Evolutionary conservation across 2,888 invertebrate species (phyloP), one percentile per base, ranked within the genome.

Genomic region (Sturmia bella): DNA sequence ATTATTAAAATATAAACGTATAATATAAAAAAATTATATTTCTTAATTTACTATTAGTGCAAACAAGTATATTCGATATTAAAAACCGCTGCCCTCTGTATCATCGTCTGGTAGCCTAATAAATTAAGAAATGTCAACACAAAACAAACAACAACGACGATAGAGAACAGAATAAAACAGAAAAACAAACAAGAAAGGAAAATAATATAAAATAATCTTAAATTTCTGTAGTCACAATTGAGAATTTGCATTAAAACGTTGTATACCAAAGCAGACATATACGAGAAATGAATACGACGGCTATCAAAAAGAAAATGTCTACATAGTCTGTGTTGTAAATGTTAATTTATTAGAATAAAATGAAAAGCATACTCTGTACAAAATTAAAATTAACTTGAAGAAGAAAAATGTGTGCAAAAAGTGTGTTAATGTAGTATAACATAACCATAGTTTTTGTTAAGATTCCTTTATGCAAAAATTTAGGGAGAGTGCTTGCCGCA

Each of bases 161-260:
- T 15, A 19, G 15, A 24, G 39, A 74, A 56, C 15, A 54, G n/a
- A n/a, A 56, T 15, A 21, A 48, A 2, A 50, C 3, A 45, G 37
- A 64, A 74, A 57, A 74, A 39, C 32, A 74, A 56, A 45, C 56
- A 45, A 17, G 48, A 64, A 63, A 27, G 45, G 37, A 37, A 21
- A 13, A 56, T 50, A 63, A 21, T 24, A 17, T 12, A 37, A 43
- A 77, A 52, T 39, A 78, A 72, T 72, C 50, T 43, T 21, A 64
- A 64, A 50, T 64, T 72, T 78, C 57, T 72, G 69, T 64, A 80
- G 80, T 76, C 59, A 61, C 39, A 80, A 61, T 72, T 80, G 70
- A 57, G 76, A 66, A 66, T 80, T 76, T 52, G 70, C 66, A 66
- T 76, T 76, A 74, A 80, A 72, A 76, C 52, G 75, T 80, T 75